Conservation (phyloP, 2,888 invertebrate genomes). For the Zaprionus lineosus region DNA sequence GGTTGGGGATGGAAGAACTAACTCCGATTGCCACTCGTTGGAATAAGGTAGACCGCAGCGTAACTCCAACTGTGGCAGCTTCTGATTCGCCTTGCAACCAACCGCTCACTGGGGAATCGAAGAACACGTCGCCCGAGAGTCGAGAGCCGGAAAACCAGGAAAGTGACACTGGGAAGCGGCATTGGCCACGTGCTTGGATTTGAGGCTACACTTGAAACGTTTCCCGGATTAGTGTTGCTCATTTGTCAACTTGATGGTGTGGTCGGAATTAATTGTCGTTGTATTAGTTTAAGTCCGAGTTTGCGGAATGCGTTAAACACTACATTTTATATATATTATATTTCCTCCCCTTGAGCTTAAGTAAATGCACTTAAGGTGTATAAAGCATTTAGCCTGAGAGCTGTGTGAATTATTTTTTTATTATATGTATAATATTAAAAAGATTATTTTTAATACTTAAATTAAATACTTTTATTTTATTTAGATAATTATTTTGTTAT, state of each 20-base stretch:
- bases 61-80: conserved; percentile 20
- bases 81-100: conserved; percentile 42
- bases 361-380: conserved; percentile 8
- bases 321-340: neutral
- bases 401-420: too few relatives aligned
- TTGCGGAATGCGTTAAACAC: conserved; percentile 10
- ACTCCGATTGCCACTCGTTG: neutral
- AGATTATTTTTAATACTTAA: too few relatives aligned
- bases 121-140: conserved; percentile 32
- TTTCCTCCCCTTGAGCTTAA: conserved; percentile 13
- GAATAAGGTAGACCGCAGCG: neutral
- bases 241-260: conserved; percentile 74
- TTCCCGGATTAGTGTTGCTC: conserved; percentile 67
- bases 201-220: conserved; percentile 53
- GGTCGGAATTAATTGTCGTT: conserved; percentile 67
- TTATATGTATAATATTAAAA: too few relatives aligned
- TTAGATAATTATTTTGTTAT: too few relatives aligned
- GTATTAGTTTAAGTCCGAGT: conserved; percentile 58
- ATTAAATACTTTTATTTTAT: too few relatives aligned
- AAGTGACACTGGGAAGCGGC: conserved; percentile 15
- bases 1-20: neutral
- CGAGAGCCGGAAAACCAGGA: conserved; percentile 2
- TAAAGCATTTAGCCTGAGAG: too few relatives aligned
- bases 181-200: conserved; percentile 69
- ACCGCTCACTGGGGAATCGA: conserved; percentile 63